Percentiles rank a stretch among this genome's conserved stretches.
phyloP scores from a whole-genome alignment of 2,797 vertebrate genomes.

The Enteromius argenteus region DNA sequence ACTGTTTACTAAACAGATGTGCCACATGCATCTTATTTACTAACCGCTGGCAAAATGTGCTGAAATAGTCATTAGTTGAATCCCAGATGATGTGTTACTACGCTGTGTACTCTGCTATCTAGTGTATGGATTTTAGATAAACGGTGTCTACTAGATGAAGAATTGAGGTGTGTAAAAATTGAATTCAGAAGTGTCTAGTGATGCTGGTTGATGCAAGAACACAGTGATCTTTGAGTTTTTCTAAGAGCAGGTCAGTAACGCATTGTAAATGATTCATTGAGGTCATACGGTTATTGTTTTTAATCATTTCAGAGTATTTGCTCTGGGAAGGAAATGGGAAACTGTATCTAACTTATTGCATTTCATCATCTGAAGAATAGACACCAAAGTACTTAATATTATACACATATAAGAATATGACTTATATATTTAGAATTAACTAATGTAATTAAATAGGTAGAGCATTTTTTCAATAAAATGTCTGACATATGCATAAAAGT shows the following conservation, averaged over 20 bases:
- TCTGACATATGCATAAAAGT: not conserved
- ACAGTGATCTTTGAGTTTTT: not conserved
- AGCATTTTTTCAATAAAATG: not conserved
- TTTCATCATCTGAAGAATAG: not conserved
- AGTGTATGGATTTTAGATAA: not conserved
- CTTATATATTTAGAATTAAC: not conserved
- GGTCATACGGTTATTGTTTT: not conserved
- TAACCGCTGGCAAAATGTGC: slow-evolving; percentile 2
- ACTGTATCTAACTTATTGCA: not conserved
- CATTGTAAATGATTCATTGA: not conserved
- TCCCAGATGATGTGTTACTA: not conserved
- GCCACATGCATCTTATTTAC: not conserved
- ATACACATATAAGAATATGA: not conserved
- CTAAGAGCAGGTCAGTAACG: not conserved
- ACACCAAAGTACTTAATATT: not conserved
- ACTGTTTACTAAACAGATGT: not conserved
- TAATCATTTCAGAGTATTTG: not conserved
- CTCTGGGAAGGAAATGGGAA: slow-evolving; percentile 22
- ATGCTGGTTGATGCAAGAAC: not conserved
- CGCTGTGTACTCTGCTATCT: not conserved
- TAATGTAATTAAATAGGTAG: not conserved
- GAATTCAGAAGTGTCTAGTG: not conserved
- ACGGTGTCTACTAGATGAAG: not conserved
- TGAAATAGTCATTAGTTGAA: slow-evolving; percentile 2
- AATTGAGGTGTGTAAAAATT: not conserved